Base-by-base conservation (phyloP, 2,113 vertebrate genomes). In the Odontesthes bonariensis region DNA sequence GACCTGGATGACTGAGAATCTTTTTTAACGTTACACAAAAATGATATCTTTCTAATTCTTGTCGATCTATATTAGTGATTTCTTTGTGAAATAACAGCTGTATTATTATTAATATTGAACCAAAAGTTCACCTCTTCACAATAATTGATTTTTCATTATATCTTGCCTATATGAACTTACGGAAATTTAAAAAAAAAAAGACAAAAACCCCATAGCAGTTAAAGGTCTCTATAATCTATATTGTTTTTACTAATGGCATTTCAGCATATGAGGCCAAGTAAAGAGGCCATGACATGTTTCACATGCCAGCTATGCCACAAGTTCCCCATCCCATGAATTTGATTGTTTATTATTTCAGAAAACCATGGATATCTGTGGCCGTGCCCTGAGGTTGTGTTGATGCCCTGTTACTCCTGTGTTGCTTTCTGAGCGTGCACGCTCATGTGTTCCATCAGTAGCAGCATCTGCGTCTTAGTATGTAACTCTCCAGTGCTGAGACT, bases 401-500 rank as follows among this genome's bases (percentile, higher is more conserved):
- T 54, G 5, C 46, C 55, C 35, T 73, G 56, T 8, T 40, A 57
- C 31, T 22, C 61, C 23, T 46, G 9, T 59, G 44, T 82, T 32
- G 55, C 22, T 52, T 38, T 81, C 44, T 51, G 23, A 40, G 2
- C 63, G 74, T 53, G 46, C 61, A 40, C 2, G 17, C 33, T 38
- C 7, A 16, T 56, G 63, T 8, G n/a, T 11, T 27, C 67, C 84
- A 84, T 90, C 69, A n/a, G 62, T 38, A 60, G 84, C 77, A 77
- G 79, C 71, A 86, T 89, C 86, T 89, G 87, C 53, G 58, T 86
- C 87, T 86, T 55, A 63, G 88, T 77, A 77, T 89, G 59, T 61
- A 75, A 69, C 75, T 89, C 81, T 69, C 63, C 69, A 54, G 79
- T 40, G 32, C 40, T 70, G 80, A 88, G 85, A 88, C 75, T 75